Base-by-base conservation (phyloP, 2,797 vertebrate genomes). In the Mormyrus proboscirostris region DNA sequence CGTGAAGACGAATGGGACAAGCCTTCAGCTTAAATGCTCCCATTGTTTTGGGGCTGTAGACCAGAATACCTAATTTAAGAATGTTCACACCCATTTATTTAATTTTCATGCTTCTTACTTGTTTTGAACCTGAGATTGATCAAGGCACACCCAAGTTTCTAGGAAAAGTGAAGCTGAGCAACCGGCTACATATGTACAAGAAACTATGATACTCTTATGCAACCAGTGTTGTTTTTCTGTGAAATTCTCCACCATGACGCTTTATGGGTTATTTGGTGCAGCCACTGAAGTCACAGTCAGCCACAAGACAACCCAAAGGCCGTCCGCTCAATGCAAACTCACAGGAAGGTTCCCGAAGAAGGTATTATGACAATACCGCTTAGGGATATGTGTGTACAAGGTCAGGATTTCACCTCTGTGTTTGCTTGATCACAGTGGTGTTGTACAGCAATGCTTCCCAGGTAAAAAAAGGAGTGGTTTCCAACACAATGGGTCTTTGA, bases 401-500 rank as follows among this genome's bases (percentile, higher is more conserved):
- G 19, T 55, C 41, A 47, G 29, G n/a, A 53, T 59, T 33, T 83
- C 29, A 25, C 12, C 0, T 16, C 25, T 33, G 12, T 14, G 10
- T 59, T 33, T 10, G 50, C 19, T 51, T 87, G 33, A 57, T 62
- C 55, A 65, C 44, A 65, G 14, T 50, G 51, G 19, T 33, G 19
- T 59, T 55, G 93, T 92, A 91, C 57, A 33, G 91, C 92, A 93
- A 90, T 89, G 91, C 91, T 90, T 92, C 93, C 92, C 12, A 19
- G 84, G 93, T 59, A 19, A 49, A 29, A 53, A 53, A 53, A 86
- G 29, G 51, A 57, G 33, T 1, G 91, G 89, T 55, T 92, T 92
- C 88, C 84, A 91, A 94, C 89, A 95, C 92, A 94, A 94, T 93
- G 91, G 91, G 91, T 86, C 90, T 91, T 91, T 92, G 92, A 93